Base-by-base conservation (phyloP, 2,797 vertebrate species). In the Myotis myotis region DNA sequence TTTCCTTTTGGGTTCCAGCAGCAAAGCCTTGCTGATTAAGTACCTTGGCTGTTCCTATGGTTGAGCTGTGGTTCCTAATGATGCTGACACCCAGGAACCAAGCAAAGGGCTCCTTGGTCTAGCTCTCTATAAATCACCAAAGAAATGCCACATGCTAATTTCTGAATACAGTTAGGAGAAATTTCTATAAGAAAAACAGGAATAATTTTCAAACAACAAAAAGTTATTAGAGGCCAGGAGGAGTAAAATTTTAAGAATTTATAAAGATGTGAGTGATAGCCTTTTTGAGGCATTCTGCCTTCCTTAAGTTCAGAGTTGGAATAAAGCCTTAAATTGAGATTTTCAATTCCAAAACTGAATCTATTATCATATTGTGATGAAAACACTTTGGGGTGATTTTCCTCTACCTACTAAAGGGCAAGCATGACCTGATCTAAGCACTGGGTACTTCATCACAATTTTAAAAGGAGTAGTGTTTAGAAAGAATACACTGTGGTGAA, bases 311-410 rank as follows among this genome's bases (percentile, higher is more conserved):
- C 22, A 71, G 70, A 66, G 60, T 89, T 94, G 95, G 94, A 95
- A 87, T 93, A 92, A 92, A 95, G 55, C 10, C 38, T 80, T 93
- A 93, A 95, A 95, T 90, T 95, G 88, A 62, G n/a, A 68, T 96
- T 93, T 33, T 28, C 80, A 97, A 89, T 82, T 96, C 86, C 78
- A 96, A 94, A 7, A 4, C 80, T 91, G 72, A 79, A 97, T 41
- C 33, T 66, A n/a, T 1, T 8, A 33, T 38, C 92, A 74, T 97
- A 93, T 33, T 16, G 51, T 33, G 5, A 41, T 91, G 74, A 84
- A 95, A 84, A 95, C 12, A 93, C 51, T 53, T 86, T 93, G 33
- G 91, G 74, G 62, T 89, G 68, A 83, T 87, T 93, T 96, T 89
- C n/a, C 55, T 91, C 87, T 93, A 5, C 41, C 44, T 30, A 49